Conservation (phyloP, 2,113 vertebrate species). For the Rissa tridactyla region DNA sequence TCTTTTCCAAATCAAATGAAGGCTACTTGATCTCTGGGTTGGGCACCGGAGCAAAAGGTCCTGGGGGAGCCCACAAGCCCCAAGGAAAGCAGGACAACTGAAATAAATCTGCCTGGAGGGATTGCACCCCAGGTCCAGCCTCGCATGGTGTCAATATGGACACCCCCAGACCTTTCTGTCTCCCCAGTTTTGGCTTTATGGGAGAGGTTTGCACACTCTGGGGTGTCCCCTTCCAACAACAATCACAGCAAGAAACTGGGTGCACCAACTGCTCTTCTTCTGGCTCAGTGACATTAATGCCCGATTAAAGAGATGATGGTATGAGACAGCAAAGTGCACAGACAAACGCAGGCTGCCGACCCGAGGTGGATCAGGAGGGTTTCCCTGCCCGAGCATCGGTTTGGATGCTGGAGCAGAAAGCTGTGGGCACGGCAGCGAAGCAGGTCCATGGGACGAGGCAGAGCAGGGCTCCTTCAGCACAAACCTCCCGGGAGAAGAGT, state of each 20-base stretch:
- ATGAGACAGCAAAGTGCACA: neutral
- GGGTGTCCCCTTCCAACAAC: neutral
- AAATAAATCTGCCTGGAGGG: neutral
- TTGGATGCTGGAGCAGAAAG: neutral
- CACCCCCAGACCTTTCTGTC: neutral
- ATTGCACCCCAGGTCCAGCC: neutral
- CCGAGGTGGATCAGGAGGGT: neutral
- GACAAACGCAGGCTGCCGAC: neutral
- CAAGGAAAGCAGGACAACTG: neutral
- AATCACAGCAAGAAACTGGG: neutral
- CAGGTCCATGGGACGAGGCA: neutral
- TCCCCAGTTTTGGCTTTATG: neutral
- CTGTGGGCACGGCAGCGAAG: rapidly evolving
- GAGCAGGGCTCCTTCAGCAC: neutral
- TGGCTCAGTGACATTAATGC: neutral
- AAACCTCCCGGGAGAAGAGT: neutral
- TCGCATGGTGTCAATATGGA: neutral
- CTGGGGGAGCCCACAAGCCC: neutral
- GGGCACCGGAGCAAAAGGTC: neutral
- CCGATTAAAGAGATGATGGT: neutral
- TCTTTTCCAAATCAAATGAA: neutral
- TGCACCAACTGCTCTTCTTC: neutral
- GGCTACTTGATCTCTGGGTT: neutral
- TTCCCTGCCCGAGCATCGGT: neutral
- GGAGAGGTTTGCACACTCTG: neutral